Percentiles rank a stretch among this genome's conserved stretches.
These are phyloP conservation scores for Scaptomyza cyrtandrae DNA, from an alignment of 2,888 invertebrate species.

Conservation along the genomic window DNA sequence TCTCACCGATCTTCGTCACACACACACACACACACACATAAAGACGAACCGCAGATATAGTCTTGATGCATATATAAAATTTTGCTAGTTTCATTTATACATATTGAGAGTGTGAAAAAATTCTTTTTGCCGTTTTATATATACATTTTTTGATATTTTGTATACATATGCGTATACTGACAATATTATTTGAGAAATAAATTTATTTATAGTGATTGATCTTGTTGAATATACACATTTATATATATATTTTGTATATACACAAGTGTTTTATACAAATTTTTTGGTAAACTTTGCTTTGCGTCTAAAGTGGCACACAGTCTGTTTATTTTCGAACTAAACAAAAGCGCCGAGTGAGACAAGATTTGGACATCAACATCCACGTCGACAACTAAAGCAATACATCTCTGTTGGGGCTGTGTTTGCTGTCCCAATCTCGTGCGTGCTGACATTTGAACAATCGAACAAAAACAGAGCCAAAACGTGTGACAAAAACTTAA, in stretches of 20 bases:
- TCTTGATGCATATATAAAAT: slow-evolving; percentile 35
- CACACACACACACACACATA: slow-evolving; percentile 34
- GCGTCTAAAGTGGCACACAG: slow-evolving; percentile 74
- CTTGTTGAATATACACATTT: slow-evolving; percentile 36
- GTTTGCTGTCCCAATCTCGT: slow-evolving; percentile 47
- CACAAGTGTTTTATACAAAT: slow-evolving; percentile 53
- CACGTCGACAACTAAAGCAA: slow-evolving; percentile 25
- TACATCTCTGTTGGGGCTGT: slow-evolving; percentile 30
- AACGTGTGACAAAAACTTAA: slow-evolving; percentile 43
- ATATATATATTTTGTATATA: slow-evolving; percentile 24
- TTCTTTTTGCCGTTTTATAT: slow-evolving; percentile 36
- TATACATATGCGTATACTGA: slow-evolving; percentile 43
- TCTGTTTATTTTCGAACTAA: slow-evolving; percentile 80
- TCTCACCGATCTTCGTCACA: slow-evolving; percentile 46
- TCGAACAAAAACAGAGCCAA: slow-evolving; percentile 41
- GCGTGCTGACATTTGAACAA: slow-evolving; percentile 69
- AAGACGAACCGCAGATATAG: slow-evolving; percentile 28
- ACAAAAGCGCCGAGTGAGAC: slow-evolving; percentile 66
- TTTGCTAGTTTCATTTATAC: slow-evolving; percentile 52
- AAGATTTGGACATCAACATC: slow-evolving; percentile 49
- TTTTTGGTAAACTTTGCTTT: slow-evolving; percentile 66
- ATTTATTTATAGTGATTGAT: slow-evolving; percentile 77
- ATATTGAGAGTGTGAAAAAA: slow-evolving; percentile 52
- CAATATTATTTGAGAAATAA: slow-evolving; percentile 51
- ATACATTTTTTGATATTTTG: slow-evolving; percentile 36